A percentile compares a stretch with the other conserved stretches of the same genome.
Evolutionary conservation across 1,140 invertebrate genomes (phyloP).

Genomic region (Bombyx mori): DNA sequence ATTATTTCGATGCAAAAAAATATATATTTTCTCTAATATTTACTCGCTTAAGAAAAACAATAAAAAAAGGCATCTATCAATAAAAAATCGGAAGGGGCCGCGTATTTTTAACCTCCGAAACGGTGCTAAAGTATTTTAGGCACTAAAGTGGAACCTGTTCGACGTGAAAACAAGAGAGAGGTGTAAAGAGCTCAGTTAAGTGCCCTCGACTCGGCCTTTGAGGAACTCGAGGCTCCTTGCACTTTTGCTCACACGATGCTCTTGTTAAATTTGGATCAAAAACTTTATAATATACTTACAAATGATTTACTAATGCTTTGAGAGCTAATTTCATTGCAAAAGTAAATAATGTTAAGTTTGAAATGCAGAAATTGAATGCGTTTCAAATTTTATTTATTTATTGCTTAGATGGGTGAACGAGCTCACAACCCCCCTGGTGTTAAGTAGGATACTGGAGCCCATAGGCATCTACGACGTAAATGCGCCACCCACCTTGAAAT

Average conservation of each 20-base stretch:
- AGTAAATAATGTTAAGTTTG: background rate
- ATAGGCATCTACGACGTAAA: too few relatives aligned
- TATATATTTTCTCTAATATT: too few relatives aligned
- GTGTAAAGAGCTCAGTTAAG: conserved; percentile 41
- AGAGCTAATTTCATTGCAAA: background rate
- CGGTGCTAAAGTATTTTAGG: conserved; percentile 6
- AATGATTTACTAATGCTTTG: background rate
- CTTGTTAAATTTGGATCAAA: too few relatives aligned
- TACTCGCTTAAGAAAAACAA: too few relatives aligned
- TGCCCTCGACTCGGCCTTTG: conserved; percentile 21
- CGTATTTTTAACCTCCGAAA: conserved; percentile 12
- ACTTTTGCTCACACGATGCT: conserved; percentile 1
- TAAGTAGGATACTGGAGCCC: too few relatives aligned
- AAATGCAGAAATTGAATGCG: background rate
- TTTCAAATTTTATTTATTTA: background rate
- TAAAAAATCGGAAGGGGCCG: background rate
- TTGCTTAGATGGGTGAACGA: too few relatives aligned
- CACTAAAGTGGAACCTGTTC: too few relatives aligned
- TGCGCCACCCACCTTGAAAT: too few relatives aligned
- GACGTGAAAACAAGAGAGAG: conserved; percentile 24
- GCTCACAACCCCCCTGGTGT: too few relatives aligned
- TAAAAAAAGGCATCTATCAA: background rate
- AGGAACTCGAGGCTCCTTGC: conserved; percentile 12
- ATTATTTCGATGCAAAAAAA: background rate
- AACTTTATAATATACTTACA: too few relatives aligned